Conservation (phyloP, 53 echinoderm and acorn worm species). For the Echinometra lucunter region DNA sequence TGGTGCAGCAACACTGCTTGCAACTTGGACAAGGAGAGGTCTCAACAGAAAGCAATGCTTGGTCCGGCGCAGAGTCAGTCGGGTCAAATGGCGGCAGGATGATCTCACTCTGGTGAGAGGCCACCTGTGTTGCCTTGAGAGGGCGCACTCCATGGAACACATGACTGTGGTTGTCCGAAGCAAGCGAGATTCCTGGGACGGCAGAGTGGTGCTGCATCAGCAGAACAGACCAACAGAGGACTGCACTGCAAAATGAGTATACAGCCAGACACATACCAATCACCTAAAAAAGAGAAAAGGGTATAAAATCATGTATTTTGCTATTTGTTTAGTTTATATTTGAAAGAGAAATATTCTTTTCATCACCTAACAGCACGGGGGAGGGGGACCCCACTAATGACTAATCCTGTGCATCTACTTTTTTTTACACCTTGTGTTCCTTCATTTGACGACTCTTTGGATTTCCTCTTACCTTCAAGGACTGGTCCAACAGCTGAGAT, state of each 20-base stretch:
- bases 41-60: not conserved
- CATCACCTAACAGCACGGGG: too few relatives aligned
- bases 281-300: constrained; percentile 66
- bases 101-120: constrained; percentile 69
- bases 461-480: constrained; percentile 78
- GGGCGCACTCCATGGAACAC: constrained; percentile 70
- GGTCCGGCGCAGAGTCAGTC: not conserved
- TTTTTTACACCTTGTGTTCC: too few relatives aligned
- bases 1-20: constrained; percentile 30
- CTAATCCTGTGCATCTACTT: not conserved
- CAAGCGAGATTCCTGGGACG: constrained; percentile 52
- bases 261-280: constrained; percentile 81
- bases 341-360: too few relatives aligned
- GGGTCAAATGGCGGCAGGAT: constrained; percentile 52
- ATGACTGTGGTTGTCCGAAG: constrained; percentile 53
- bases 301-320: not conserved
- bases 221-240: constrained; percentile 80
- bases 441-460: not conserved
- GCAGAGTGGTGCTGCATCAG: constrained; percentile 78
- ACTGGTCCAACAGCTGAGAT: constrained; percentile 73
- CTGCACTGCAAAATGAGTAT: constrained; percentile 83
- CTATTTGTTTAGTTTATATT: too few relatives aligned
- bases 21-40: constrained; percentile 36
- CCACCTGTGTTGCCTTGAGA: constrained; percentile 81
- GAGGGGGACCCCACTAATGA: too few relatives aligned